Percentiles rank a stretch among this genome's conserved stretches.
Evolutionary conservation across 2,888 invertebrate genomes (phyloP).

Genomic region (Allophyes oxyacanthae): DNA sequence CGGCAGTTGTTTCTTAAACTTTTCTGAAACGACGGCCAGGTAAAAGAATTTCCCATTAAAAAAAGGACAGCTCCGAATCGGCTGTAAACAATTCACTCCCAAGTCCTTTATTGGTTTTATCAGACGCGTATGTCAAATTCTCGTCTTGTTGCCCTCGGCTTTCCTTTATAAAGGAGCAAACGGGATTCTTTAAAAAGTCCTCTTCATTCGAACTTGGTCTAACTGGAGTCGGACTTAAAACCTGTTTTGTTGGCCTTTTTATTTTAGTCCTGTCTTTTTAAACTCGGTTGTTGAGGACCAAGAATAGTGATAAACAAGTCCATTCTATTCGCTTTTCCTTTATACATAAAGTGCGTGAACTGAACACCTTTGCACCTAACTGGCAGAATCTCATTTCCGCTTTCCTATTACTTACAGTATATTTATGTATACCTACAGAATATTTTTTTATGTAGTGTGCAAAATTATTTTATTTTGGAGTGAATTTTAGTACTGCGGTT

Average conservation of each 20-base stretch:
- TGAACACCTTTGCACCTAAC: too few species aligned
- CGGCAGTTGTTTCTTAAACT: constrained; percentile 72
- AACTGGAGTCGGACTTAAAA: constrained; percentile 34
- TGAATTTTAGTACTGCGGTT: too few species aligned
- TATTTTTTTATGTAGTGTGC: too few species aligned
- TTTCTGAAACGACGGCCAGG: constrained; percentile 70
- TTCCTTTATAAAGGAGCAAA: constrained; percentile 50
- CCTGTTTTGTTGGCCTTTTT: constrained; percentile 43
- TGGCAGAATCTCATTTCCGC: too few species aligned
- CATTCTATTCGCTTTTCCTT: too few species aligned
- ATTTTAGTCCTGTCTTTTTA: constrained; percentile 34
- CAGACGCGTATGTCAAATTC: constrained; percentile 75
- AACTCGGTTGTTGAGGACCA: constrained; percentile 14
- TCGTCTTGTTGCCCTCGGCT: constrained; percentile 44
- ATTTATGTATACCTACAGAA: too few species aligned
- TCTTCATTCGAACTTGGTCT: constrained; percentile 53
- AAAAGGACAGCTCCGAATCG: constrained; percentile 81
- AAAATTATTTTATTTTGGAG: too few species aligned
- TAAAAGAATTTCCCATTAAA: constrained; percentile 84
- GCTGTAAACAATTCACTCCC: constrained; percentile 77
- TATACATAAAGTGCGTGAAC: too few species aligned
- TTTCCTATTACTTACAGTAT: too few species aligned
- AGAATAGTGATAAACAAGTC: neutral
- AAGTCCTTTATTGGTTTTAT: constrained; percentile 82
- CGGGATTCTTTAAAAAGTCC: constrained; percentile 50